Evolutionary conservation across 2,888 invertebrate genomes (phyloP).

Genomic region (Salticus scenicus): DNA sequence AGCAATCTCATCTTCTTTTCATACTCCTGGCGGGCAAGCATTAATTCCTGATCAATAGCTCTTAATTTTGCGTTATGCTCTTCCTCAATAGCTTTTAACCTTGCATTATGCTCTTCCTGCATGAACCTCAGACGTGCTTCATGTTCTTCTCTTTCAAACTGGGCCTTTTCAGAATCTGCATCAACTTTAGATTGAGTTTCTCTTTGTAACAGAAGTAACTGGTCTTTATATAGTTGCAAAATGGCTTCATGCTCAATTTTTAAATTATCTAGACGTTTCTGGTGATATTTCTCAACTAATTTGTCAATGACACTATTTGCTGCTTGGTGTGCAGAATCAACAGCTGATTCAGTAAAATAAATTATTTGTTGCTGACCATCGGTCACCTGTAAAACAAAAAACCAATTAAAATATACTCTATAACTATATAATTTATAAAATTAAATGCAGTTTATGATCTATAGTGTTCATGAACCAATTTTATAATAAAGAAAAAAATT

Average conservation of each 20-base stretch:
- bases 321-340: slow-evolving; percentile 62
- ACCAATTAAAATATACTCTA: no score
- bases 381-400: slow-evolving; percentile 24
- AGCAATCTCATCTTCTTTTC: slow-evolving; percentile 63
- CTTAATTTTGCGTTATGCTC: slow-evolving; percentile 54
- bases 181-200: slow-evolving; percentile 65
- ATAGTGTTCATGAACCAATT: no score
- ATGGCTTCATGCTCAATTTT: slow-evolving; percentile 65
- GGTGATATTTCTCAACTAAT: slow-evolving; percentile 64
- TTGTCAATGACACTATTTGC: slow-evolving; percentile 65
- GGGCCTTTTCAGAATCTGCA: slow-evolving; percentile 52
- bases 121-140: slow-evolving; percentile 51
- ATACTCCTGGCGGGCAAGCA: slow-evolving; percentile 61
- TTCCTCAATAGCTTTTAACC: slow-evolving; percentile 57
- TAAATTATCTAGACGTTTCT: slow-evolving; percentile 54
- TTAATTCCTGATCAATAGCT: slow-evolving; percentile 61
- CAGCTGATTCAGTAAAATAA: slow-evolving; percentile 63
- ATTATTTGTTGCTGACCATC: slow-evolving; percentile 67
- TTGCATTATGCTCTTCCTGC: slow-evolving; percentile 59
- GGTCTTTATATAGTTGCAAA: slow-evolving; percentile 59
- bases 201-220: slow-evolving; percentile 48
- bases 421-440: no score
- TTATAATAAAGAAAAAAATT: no score
- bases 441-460: no score
- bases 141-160: slow-evolving; percentile 59